Evolutionary conservation across 2,797 vertebrate species (phyloP).

Genomic region (Acanthornis magna): DNA sequence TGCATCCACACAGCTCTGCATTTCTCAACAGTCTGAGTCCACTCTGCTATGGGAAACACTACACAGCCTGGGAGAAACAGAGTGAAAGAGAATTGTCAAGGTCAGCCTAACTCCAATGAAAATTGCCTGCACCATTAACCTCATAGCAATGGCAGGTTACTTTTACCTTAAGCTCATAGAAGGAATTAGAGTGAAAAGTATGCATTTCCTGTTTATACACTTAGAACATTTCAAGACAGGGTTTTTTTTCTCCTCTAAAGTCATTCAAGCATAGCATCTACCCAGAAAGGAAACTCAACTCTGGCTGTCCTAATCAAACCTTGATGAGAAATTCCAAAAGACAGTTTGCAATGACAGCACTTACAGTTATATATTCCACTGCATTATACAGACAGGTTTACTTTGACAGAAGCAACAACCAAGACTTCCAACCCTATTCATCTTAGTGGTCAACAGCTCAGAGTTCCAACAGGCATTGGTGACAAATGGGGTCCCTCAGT

Average conservation of each 20-base stretch:
- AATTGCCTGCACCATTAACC: background rate
- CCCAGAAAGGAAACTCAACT: background rate
- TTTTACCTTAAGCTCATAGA: slow-evolving; percentile 28
- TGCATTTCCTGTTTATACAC: background rate
- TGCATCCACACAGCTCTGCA: background rate
- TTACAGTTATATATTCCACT: background rate
- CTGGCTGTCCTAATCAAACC: slow-evolving; percentile 8
- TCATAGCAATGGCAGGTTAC: background rate
- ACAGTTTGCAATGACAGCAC: slow-evolving; percentile 13
- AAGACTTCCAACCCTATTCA: background rate
- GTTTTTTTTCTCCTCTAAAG: background rate
- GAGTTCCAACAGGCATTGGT: accelerated
- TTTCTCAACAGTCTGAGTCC: background rate
- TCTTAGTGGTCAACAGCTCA: background rate
- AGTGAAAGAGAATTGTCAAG: background rate
- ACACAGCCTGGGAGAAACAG: background rate
- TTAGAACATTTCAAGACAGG: background rate
- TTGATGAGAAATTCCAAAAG: slow-evolving; percentile 17
- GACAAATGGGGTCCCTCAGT: background rate
- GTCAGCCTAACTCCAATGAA: background rate
- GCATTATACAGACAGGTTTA: background rate
- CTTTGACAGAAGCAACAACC: background rate
- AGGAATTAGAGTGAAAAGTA: slow-evolving; percentile 26
- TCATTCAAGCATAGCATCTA: background rate
- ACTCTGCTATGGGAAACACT: background rate